A percentile compares a stretch with the other conserved stretches of the same genome.
phyloP scores from a whole-genome alignment of 2,797 vertebrate genomes.

The Lacerta bilineata region DNA sequence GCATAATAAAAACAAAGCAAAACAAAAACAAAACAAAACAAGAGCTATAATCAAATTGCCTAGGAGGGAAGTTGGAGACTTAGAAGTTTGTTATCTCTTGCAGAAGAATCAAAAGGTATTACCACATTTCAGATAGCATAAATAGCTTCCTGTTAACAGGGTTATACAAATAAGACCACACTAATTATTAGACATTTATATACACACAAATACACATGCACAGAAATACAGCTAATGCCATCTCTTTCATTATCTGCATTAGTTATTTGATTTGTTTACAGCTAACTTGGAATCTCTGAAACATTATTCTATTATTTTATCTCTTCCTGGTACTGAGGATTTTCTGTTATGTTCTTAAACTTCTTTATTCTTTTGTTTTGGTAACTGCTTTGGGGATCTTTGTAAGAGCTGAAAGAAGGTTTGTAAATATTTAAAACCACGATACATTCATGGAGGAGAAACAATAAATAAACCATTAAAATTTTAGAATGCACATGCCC shows the following conservation, averaged over 20 bases:
- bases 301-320: neutral
- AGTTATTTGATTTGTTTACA: conserved; percentile 52
- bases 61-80: neutral
- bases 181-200: conserved; percentile 68
- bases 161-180: conserved; percentile 60
- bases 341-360: neutral
- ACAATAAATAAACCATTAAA: neutral
- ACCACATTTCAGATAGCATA: neutral
- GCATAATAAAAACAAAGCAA: neutral
- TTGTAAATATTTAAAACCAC: neutral
- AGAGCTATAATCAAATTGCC: neutral
- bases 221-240: neutral
- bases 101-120: no score
- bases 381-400: neutral
- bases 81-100: neutral
- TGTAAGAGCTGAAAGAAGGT: neutral
- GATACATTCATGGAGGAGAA: neutral
- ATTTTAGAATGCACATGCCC: neutral
- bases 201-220: no score
- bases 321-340: neutral
- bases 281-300: conserved; percentile 19
- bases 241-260: neutral
- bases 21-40: neutral
- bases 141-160: neutral
- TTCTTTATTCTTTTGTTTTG: neutral